These are phyloP conservation scores for Adelosebastes latens DNA, from an alignment of 2,797 vertebrate genomes.

Conservation along the genomic window DNA sequence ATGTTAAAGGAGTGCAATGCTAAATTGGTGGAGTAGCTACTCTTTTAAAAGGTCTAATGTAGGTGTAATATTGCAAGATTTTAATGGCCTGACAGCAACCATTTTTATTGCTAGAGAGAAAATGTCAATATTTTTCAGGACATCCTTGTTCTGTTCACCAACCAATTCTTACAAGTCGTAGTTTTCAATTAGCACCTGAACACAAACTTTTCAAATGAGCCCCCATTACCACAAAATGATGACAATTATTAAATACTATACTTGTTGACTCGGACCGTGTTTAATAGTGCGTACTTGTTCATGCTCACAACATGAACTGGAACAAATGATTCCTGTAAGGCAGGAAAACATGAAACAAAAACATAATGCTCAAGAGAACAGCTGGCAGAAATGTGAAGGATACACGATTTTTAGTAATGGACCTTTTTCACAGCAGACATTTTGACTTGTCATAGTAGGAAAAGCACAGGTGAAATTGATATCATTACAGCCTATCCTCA, in stretches of 20 bases:
- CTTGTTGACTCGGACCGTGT: not conserved
- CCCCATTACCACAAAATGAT: not conserved
- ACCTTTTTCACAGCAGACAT: too few relatives aligned
- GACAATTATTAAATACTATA: not conserved
- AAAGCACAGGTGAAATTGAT: too few relatives aligned
- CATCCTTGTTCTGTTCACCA: too few relatives aligned
- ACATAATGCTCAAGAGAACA: not conserved
- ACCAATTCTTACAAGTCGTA: too few relatives aligned
- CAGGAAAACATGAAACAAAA: not conserved
- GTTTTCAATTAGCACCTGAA: not conserved
- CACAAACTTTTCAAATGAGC: not conserved
- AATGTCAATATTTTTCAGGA: too few relatives aligned
- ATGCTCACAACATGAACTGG: not conserved
- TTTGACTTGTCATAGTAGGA: too few relatives aligned
- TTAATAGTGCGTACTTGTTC: not conserved
- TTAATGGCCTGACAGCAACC: not conserved
- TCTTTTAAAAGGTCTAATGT: not conserved
- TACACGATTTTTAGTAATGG: not conserved
- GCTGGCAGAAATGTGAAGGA: not conserved
- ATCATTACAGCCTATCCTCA: too few relatives aligned
- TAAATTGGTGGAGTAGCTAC: not conserved
- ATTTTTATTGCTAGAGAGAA: too few relatives aligned
- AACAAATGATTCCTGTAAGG: not conserved
- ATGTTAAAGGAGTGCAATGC: not conserved
- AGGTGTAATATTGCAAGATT: not conserved